Percentiles rank a stretch among this genome's conserved stretches.
These are phyloP conservation scores for Coreius guichenoti DNA, from an alignment of 2,797 vertebrate genomes.

Conservation along the genomic window DNA sequence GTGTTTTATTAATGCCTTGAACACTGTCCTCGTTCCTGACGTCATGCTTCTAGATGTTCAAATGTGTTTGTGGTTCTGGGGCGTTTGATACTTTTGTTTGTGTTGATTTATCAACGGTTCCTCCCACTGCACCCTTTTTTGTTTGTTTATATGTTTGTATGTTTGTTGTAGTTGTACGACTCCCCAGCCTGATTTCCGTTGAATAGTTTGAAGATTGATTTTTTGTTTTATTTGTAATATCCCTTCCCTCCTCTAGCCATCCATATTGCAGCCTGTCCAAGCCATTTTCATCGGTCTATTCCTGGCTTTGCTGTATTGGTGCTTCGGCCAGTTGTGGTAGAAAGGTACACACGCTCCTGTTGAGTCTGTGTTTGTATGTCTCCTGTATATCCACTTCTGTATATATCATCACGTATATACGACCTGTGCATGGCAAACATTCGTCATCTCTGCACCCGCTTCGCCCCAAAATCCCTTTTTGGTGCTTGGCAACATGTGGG, in stretches of 20 bases:
- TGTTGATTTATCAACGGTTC: conserved; percentile 33
- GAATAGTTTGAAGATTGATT: conserved; percentile 83
- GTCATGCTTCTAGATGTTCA: conserved; percentile 45
- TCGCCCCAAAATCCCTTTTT: conserved; percentile 55
- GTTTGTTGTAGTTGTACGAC: conserved; percentile 14
- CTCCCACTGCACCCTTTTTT: conserved; percentile 24
- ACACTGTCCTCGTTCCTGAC: conserved; percentile 41
- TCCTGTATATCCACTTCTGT: conserved; percentile 66
- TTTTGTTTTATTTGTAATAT: conserved; percentile 78
- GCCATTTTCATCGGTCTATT: conserved; percentile 99
- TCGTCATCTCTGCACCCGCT: conserved; percentile 46
- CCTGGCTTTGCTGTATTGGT: conserved; percentile 99
- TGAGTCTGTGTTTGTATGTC: conserved; percentile 84
- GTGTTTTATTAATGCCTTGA: conserved; percentile 46
- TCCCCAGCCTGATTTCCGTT: conserved; percentile 52
- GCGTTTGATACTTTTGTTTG: conserved; percentile 42
- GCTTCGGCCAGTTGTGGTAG: conserved; percentile 99
- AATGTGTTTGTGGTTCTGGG: conserved; percentile 53
- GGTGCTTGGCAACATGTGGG: conserved; percentile 47
- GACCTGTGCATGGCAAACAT: conserved; percentile 78
- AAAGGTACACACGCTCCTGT: conserved; percentile 94
- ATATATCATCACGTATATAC: conserved; percentile 66
- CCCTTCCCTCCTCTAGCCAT: conserved; percentile 97
- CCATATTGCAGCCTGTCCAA: conserved; percentile 99
- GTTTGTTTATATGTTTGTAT: background rate